Evolutionary conservation across 1,140 invertebrate species (phyloP).

Genomic region (Phenacoccus solenopsis): DNA sequence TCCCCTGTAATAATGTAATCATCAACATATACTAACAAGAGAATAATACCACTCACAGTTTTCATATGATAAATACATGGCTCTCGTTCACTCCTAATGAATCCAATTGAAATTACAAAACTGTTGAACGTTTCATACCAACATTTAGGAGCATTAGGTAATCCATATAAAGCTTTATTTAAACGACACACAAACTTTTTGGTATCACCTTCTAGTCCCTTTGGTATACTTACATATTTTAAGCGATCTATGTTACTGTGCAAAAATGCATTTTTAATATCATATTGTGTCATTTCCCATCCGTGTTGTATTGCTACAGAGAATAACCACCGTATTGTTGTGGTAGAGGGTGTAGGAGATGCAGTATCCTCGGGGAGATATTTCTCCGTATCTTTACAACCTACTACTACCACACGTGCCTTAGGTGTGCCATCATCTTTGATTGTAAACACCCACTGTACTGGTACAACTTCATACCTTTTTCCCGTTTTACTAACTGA

Average conservation of each 20-base stretch:
- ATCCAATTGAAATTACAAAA: conserved; percentile 28
- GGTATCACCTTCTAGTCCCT: background rate
- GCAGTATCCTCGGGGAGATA: conserved; percentile 28
- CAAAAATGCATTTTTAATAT: conserved; percentile 8
- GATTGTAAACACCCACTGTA: conserved; percentile 25
- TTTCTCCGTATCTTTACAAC: conserved; percentile 24
- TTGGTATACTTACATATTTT: conserved; percentile 1
- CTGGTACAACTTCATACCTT: conserved; percentile 28
- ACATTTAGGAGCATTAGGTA: conserved; percentile 29
- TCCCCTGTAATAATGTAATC: conserved; percentile 29
- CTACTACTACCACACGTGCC: conserved; percentile 24
- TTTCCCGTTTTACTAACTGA: conserved; percentile 28
- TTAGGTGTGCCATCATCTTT: conserved; percentile 23
- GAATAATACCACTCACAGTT: background rate
- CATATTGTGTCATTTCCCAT: conserved; percentile 24
- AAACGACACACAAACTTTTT: conserved; percentile 9
- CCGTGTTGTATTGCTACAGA: conserved; percentile 29
- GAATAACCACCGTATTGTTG: conserved; percentile 27
- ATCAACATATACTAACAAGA: conserved; percentile 32
- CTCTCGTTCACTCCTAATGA: conserved; percentile 24
- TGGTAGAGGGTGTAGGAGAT: conserved; percentile 26
- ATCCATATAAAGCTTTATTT: conserved; percentile 24
- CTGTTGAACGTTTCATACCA: conserved; percentile 30
- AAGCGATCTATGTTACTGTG: background rate
- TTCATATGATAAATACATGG: conserved; percentile 25